These are phyloP conservation scores for Sebastes itinus DNA, from an alignment of 2,797 vertebrate species.

Conservation along the genomic window DNA sequence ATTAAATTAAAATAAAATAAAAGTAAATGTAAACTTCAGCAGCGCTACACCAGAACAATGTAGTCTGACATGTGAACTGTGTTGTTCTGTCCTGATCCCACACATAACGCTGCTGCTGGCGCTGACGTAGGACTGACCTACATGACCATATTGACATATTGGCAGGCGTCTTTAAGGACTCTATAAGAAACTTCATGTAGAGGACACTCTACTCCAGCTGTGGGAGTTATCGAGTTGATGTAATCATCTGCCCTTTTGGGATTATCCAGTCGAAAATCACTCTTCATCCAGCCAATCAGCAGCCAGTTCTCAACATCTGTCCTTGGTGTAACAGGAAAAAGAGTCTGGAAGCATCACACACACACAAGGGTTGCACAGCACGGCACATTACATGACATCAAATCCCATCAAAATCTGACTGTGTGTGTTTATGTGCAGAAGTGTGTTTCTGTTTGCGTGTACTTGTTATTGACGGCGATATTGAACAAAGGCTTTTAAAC, in stretches of 20 bases:
- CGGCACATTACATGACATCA: conserved; percentile 26
- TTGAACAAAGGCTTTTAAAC: conserved; percentile 38
- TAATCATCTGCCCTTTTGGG: conserved; percentile 59
- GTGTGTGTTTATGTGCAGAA: not conserved
- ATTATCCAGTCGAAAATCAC: conserved; percentile 60
- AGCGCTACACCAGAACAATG: not conserved
- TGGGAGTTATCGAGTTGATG: conserved; percentile 36
- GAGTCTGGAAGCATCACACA: conserved; percentile 35
- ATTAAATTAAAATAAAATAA: not conserved
- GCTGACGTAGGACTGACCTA: not conserved
- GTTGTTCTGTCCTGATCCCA: not conserved
- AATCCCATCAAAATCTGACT: conserved; percentile 52
- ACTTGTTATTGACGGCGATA: conserved; percentile 6
- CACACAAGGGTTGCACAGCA: conserved; percentile 9
- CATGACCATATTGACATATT: not conserved
- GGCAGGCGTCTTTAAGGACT: conserved; percentile 19
- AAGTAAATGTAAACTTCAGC: not conserved
- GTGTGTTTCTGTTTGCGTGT: conserved; percentile 12
- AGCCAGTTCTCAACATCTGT: conserved; percentile 64
- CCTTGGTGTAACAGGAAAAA: conserved; percentile 39
- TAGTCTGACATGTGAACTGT: not conserved
- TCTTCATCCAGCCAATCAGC: conserved; percentile 62
- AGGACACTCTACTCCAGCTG: conserved; percentile 48
- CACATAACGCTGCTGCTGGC: not conserved
- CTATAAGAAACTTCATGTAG: conserved; percentile 8